These are phyloP conservation scores for Cololabis saira DNA, from an alignment of 2,113 vertebrate species.

Conservation along the genomic window DNA sequence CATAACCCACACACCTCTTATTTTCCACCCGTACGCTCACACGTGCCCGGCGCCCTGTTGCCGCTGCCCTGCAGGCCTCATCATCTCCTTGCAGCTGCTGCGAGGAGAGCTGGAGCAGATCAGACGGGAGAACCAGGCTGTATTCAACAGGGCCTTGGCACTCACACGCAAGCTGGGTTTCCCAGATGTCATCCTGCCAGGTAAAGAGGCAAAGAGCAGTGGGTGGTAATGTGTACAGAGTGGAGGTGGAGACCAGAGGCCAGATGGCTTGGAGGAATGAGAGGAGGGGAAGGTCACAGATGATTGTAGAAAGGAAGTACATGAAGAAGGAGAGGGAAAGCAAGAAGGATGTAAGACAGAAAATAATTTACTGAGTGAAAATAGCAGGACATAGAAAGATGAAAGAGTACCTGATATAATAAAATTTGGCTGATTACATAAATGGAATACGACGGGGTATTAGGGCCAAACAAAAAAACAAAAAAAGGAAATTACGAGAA, in stretches of 20 bases:
- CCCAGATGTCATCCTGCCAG: constrained; percentile 97
- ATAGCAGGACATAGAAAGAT: too few relatives aligned
- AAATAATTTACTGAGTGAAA: too few relatives aligned
- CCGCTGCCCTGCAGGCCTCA: constrained; percentile 85
- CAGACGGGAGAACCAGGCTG: constrained; percentile 91
- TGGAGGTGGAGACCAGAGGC: constrained; percentile 30
- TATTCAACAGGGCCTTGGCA: constrained; percentile 91
- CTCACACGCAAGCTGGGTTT: constrained; percentile 94
- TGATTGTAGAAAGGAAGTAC: constrained; percentile 23
- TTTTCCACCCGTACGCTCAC: not conserved
- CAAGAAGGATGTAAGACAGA: not conserved
- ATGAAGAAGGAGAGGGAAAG: constrained; percentile 9
- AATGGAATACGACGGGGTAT: too few relatives aligned
- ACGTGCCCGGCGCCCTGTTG: not conserved
- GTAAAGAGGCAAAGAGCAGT: constrained; percentile 75
- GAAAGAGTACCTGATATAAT: too few relatives aligned
- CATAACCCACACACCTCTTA: constrained; percentile 8
- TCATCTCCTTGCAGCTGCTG: constrained; percentile 94
- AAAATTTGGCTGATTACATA: too few relatives aligned
- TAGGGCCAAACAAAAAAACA: too few relatives aligned
- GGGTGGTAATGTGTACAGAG: constrained; percentile 14
- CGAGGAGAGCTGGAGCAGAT: constrained; percentile 96
- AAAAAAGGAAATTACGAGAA: too few relatives aligned
- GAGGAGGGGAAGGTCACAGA: constrained; percentile 31
- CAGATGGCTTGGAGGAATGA: constrained; percentile 33